Conservation (phyloP, 2,888 invertebrate genomes). For the Carpatolechia fugitivella region DNA sequence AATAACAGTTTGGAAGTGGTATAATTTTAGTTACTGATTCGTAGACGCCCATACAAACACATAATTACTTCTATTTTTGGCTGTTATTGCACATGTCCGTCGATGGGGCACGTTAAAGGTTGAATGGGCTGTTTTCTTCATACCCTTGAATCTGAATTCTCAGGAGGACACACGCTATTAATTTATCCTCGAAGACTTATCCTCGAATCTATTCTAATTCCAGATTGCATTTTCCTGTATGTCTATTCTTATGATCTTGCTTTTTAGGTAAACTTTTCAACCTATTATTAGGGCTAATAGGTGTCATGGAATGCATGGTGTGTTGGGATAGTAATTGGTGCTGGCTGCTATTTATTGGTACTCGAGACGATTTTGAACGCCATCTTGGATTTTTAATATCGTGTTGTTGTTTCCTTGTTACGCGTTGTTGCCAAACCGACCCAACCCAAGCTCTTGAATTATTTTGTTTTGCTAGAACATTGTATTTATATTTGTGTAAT, state of each 20-base stretch:
- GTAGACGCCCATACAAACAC: conserved; percentile 12
- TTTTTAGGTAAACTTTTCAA: background rate
- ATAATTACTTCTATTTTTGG: conserved; percentile 15
- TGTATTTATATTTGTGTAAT: too few relatives aligned
- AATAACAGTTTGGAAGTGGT: background rate
- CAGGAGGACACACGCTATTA: background rate
- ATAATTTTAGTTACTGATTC: conserved; percentile 9
- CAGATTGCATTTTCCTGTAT: background rate
- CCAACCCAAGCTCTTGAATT: too few relatives aligned
- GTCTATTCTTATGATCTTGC: background rate
- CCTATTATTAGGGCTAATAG: background rate
- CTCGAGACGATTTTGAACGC: too few relatives aligned
- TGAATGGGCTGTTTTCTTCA: background rate
- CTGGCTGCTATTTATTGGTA: too few relatives aligned
- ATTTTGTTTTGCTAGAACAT: too few relatives aligned
- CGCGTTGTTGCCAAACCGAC: too few relatives aligned
- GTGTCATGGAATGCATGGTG: too few relatives aligned
- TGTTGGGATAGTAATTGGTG: too few relatives aligned
- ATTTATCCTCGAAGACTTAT: background rate
- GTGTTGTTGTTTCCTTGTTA: too few relatives aligned
- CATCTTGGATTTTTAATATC: too few relatives aligned
- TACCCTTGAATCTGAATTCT: background rate
- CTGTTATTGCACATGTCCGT: background rate
- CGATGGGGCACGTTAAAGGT: too few relatives aligned
- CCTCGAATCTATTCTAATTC: background rate